Evolutionary conservation across 1,140 invertebrate species (phyloP).

Genomic region (Nilaparvata lugens): DNA sequence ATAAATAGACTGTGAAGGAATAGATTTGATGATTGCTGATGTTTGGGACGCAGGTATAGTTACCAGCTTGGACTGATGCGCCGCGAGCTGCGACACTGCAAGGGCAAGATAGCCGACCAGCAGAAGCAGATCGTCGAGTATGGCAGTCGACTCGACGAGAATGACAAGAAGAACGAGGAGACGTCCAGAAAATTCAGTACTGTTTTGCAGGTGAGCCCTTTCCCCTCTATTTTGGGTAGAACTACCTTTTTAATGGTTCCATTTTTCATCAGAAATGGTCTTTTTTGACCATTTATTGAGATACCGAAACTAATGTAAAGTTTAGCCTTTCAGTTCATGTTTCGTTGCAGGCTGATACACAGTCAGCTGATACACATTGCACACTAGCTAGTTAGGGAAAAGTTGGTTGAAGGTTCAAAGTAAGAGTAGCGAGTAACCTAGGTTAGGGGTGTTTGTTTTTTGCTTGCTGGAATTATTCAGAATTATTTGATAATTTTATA

Average conservation of each 20-base stretch:
- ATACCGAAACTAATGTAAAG: too few relatives aligned
- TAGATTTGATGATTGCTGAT: too few relatives aligned
- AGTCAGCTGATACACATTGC: too few relatives aligned
- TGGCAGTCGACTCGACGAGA: constrained; percentile 70
- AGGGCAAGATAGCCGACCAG: constrained; percentile 68
- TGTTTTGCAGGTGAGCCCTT: constrained; percentile 57
- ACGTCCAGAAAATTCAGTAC: constrained; percentile 79
- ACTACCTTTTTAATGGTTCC: neutral
- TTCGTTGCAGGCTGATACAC: neutral
- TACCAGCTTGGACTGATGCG: constrained; percentile 63
- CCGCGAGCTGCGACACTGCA: constrained; percentile 64
- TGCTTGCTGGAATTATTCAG: too few relatives aligned
- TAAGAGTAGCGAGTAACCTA: too few relatives aligned
- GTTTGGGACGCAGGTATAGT: constrained; percentile 58
- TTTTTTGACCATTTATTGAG: too few relatives aligned
- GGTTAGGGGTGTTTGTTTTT: too few relatives aligned
- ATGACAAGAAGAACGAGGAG: constrained; percentile 84
- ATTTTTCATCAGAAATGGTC: neutral
- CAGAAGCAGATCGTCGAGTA: constrained; percentile 77
- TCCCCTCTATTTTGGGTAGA: neutral
- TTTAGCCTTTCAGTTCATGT: too few relatives aligned
- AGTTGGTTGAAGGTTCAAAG: too few relatives aligned
- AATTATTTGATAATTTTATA: too few relatives aligned
- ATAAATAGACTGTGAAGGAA: too few relatives aligned
- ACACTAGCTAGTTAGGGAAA: too few relatives aligned